Conservation (phyloP, 2,888 invertebrate genomes). For the Sussaba pulchella region DNA sequence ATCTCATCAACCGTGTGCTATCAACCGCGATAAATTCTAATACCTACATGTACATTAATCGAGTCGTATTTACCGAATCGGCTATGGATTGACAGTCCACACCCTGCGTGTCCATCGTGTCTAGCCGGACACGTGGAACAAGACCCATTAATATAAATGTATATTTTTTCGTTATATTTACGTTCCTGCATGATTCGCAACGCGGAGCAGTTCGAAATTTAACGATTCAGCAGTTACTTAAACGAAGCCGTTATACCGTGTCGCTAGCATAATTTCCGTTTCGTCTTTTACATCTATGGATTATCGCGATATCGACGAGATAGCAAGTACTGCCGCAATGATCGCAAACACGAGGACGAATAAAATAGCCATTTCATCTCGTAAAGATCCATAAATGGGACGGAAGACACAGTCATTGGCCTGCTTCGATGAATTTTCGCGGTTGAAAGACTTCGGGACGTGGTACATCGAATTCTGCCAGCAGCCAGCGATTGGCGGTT, state of each 20-base stretch:
- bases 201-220: constrained; percentile 27
- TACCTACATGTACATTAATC: constrained; percentile 29
- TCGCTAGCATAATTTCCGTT: constrained; percentile 42
- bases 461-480: background rate
- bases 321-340: background rate
- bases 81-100: background rate
- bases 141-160: background rate
- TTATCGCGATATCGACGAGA: constrained; percentile 33
- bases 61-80: constrained; percentile 35
- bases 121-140: background rate
- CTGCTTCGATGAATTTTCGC: background rate
- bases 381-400: background rate
- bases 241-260: constrained; percentile 56
- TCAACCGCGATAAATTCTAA: constrained; percentile 9
- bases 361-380: constrained; percentile 32
- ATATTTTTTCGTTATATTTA: constrained; percentile 8
- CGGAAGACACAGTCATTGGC: constrained; percentile 4
- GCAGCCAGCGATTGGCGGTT: background rate
- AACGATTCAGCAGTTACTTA: constrained; percentile 52
- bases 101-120: background rate
- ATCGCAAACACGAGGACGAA: constrained; percentile 19
- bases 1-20: constrained; percentile 3
- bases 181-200: constrained; percentile 27
- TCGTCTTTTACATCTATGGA: background rate
- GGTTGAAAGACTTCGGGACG: too few species aligned